Base-by-base conservation (phyloP, 2,797 vertebrate genomes). In the Chromobotia macracanthus region DNA sequence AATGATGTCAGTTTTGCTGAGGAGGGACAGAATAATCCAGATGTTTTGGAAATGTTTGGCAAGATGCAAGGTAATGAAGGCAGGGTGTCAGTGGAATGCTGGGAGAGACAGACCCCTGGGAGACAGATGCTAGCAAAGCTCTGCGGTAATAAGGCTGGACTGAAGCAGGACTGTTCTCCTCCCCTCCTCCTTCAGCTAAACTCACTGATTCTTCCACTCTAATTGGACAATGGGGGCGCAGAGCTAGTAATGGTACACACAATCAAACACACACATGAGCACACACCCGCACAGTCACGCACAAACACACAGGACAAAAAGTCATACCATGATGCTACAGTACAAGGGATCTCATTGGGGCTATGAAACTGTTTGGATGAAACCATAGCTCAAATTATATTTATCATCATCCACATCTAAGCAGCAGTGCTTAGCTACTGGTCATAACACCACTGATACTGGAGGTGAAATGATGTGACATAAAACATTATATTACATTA, bases 91-190 rank as follows among this genome's bases (percentile, higher is more conserved):
- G 69, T 70, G 41, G 44, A 68, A 35, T 58, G 64, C 51, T 68
- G n/a, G 68, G 19, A 51, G 13, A 55, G 58, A 81, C 56, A 75
- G 69, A 73, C 11, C 70, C 84, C 64, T 76, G 73, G 69, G 87
- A 80, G 55, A 74, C 13, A 13, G 19, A 21, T 68, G 77, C 56
- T 76, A 50, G 71, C 58, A 72, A 67, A 82, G 73, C 73, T 82
- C 68, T 75, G 73, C 38, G 61, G 75, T 87, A 85, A 86, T 87
- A 86, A 85, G 84, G 79, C 79, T 15, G 56, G 69, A 51, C 74
- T 83, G 63, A 86, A 75, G 58, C 66, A 66, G 69, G 64, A 67
- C 67, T 58, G 51, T 25, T 53, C 61, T 31, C 48, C 11, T 0
- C 68, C 61, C 66, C 70, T 70, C 50, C 80, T 80, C 15, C 82